phyloP scores from a whole-genome alignment of 2,113 vertebrate genomes.

The Cephalopterus ornatus region DNA sequence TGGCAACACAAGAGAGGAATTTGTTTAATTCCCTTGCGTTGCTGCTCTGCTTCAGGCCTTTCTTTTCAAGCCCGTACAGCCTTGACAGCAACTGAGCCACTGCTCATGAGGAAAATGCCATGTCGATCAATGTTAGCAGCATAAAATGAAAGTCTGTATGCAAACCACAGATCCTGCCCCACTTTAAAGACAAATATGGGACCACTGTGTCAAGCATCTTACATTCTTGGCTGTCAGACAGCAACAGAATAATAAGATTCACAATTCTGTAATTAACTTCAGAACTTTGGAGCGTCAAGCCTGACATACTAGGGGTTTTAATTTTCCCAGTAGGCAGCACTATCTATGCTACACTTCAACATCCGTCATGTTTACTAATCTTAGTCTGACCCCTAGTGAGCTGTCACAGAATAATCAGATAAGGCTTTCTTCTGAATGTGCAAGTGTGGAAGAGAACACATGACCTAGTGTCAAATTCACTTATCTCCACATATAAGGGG shows the following conservation, averaged over 20 bases:
- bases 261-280: neutral
- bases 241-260: neutral
- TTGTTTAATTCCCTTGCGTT: neutral
- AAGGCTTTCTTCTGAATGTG: neutral
- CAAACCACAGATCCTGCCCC: neutral
- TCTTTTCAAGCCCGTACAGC: neutral
- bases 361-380: neutral
- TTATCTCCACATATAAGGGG: neutral
- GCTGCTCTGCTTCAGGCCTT: neutral
- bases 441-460: neutral
- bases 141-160: neutral
- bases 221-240: neutral
- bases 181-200: neutral
- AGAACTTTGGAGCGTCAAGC: neutral
- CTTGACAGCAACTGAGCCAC: neutral
- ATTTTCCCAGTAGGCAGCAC: neutral
- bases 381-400: slow-evolving; percentile 64
- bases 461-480: neutral
- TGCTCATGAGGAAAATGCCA: neutral
- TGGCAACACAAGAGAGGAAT: slow-evolving; percentile 13
- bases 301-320: neutral
- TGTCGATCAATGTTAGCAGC: neutral
- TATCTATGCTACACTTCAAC: rapidly evolving
- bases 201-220: neutral
- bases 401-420: slow-evolving; percentile 21